Conservation (phyloP, 1,140 invertebrate species). For the Cheumatopsyche charites region DNA sequence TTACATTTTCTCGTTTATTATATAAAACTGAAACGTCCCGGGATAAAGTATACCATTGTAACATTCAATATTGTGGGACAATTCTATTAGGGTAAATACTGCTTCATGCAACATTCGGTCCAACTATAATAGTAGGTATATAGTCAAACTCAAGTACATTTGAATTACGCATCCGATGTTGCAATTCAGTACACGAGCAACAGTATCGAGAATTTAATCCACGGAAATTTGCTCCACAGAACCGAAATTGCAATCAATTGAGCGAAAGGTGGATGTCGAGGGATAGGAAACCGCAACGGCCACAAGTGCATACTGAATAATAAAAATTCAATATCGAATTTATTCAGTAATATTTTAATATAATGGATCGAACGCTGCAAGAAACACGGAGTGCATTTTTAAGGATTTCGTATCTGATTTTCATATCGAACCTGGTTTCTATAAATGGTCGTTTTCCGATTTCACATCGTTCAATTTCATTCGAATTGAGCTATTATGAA, state of each 20-base stretch:
- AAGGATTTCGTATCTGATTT: neutral
- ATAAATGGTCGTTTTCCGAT: neutral
- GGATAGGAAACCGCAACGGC: slow-evolving; percentile 24
- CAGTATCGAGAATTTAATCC: slow-evolving; percentile 2
- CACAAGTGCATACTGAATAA: slow-evolving; percentile 2
- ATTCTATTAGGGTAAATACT: too few species aligned
- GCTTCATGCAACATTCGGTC: too few species aligned
- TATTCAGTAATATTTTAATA: neutral
- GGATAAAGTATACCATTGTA: too few species aligned
- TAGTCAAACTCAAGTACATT: too few species aligned
- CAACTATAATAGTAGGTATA: too few species aligned
- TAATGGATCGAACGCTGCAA: neutral
- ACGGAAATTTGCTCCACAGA: slow-evolving; percentile 10
- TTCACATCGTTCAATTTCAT: neutral
- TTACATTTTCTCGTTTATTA: too few species aligned
- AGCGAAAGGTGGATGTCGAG: neutral
- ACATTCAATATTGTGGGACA: too few species aligned
- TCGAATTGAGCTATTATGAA: too few species aligned
- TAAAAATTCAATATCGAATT: slow-evolving; percentile 6
- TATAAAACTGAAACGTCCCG: too few species aligned
- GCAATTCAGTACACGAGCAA: too few species aligned
- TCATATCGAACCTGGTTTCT: neutral
- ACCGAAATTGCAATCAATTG: slow-evolving; percentile 12
- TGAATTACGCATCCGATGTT: too few species aligned
- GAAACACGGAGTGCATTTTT: neutral